Evolutionary conservation across 2,888 invertebrate species (phyloP).

Genomic region (Drosophila setosimentum): DNA sequence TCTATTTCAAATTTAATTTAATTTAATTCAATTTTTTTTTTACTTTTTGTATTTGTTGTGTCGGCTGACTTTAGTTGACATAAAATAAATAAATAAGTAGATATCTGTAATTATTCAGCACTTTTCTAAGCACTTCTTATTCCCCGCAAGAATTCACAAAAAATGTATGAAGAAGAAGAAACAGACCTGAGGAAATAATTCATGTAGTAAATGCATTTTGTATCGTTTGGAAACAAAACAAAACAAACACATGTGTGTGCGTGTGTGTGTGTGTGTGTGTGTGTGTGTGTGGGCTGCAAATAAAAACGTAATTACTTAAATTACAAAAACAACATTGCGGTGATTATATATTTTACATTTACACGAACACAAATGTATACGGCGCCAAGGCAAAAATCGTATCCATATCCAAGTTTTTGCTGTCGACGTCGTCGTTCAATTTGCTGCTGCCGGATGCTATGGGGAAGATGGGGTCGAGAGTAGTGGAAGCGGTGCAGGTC

Average conservation of each 20-base stretch:
- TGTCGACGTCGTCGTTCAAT: constrained; percentile 30
- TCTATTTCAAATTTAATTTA: too few relatives aligned
- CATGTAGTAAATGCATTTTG: constrained; percentile 27
- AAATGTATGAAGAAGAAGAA: not conserved
- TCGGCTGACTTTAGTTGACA: too few relatives aligned
- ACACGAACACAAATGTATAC: constrained; percentile 21
- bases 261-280: not conserved
- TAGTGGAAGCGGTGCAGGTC: constrained; percentile 49
- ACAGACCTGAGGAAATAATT: not conserved
- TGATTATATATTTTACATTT: constrained; percentile 72
- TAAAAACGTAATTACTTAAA: constrained; percentile 70
- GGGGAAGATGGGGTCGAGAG: not conserved
- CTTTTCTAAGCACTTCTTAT: not conserved
- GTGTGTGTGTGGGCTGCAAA: constrained; percentile 17
- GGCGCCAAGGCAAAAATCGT: constrained; percentile 47
- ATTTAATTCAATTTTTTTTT: too few relatives aligned
- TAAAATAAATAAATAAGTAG: too few relatives aligned
- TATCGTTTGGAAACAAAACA: constrained; percentile 5
- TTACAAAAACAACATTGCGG: constrained; percentile 64
- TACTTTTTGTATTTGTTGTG: too few relatives aligned
- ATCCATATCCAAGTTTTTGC: constrained; percentile 61
- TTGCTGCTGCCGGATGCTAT: constrained; percentile 53
- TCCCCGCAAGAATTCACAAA: not conserved
- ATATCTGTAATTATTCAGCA: not conserved
- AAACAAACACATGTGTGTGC: not conserved